phyloP scores from a whole-genome alignment of 2,888 invertebrate genomes.

The Penaeus monodon region DNA sequence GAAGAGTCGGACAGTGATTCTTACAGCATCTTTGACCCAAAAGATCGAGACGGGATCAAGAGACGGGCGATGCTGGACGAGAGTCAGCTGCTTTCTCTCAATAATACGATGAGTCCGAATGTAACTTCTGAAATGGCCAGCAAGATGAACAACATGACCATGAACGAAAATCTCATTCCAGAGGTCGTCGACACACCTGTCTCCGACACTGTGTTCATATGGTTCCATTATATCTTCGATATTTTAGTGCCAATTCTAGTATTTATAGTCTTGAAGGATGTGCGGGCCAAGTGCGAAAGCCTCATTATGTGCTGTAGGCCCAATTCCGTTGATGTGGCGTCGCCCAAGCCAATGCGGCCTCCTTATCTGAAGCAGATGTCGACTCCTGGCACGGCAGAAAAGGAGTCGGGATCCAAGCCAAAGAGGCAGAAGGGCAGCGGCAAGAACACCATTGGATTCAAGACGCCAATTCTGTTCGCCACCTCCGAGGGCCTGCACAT shows the following conservation, averaged over 20 bases:
- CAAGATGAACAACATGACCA: constrained; percentile 25
- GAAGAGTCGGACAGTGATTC: background rate
- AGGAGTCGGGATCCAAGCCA: background rate
- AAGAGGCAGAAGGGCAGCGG: constrained; percentile 64
- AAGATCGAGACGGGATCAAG: background rate
- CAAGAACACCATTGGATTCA: constrained; percentile 65
- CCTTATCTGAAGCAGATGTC: constrained; percentile 38
- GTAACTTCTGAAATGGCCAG: constrained; percentile 17
- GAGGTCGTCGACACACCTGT: constrained; percentile 52
- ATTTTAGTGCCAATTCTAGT: constrained; percentile 66
- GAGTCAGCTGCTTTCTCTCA: constrained; percentile 36
- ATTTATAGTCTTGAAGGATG: constrained; percentile 66
- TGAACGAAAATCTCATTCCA: constrained; percentile 31
- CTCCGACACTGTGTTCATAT: constrained; percentile 67
- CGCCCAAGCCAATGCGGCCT: constrained; percentile 61
- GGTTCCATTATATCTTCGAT: constrained; percentile 66
- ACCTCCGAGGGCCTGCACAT: constrained; percentile 68
- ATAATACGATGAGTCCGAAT: constrained; percentile 14
- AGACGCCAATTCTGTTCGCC: constrained; percentile 67
- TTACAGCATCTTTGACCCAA: constrained; percentile 13
- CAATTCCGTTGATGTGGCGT: constrained; percentile 64
- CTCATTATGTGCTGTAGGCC: constrained; percentile 66
- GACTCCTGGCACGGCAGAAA: background rate
- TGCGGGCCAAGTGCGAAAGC: constrained; percentile 66
- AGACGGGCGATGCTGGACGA: constrained; percentile 36